A percentile compares a stretch with the other conserved stretches of the same genome.
Evolutionary conservation across 2,113 vertebrate genomes (phyloP).

Genomic region (Aleadryas rufinucha): DNA sequence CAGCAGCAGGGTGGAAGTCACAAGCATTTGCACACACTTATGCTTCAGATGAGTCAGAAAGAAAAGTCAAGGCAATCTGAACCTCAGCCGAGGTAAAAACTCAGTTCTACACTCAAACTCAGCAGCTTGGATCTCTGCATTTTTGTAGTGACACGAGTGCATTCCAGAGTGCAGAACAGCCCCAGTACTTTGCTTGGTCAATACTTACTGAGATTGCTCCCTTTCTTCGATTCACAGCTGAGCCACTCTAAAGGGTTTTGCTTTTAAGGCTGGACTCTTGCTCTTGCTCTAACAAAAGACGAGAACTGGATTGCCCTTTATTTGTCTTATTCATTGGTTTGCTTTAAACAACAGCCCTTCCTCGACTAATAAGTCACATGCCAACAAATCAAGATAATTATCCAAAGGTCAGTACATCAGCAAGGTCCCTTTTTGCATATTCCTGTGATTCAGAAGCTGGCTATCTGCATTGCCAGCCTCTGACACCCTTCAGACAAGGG

Average conservation of each 20-base stretch:
- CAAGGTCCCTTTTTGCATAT: not conserved
- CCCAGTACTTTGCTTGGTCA: not conserved
- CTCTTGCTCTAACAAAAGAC: not conserved
- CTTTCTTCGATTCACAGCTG: not conserved
- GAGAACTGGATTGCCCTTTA: not conserved
- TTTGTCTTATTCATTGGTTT: not conserved
- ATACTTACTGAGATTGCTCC: not conserved
- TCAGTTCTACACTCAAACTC: not conserved
- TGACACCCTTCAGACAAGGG: not conserved
- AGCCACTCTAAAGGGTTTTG: not conserved
- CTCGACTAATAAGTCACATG: not conserved
- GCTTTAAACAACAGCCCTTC: not conserved
- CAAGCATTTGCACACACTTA: not conserved
- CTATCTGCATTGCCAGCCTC: not conserved
- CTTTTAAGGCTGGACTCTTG: not conserved
- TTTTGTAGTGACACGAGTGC: not conserved
- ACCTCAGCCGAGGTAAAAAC: not conserved
- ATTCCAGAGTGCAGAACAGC: not conserved
- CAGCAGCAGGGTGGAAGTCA: not conserved
- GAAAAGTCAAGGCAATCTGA: not conserved
- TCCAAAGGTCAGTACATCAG: not conserved
- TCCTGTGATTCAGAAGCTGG: not conserved
- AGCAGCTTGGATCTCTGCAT: not conserved
- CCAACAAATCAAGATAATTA: conserved; percentile 21
- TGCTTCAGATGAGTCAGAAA: not conserved